Evolutionary conservation across 2,797 vertebrate species (phyloP).

Genomic region (Mormyrus proboscirostris): DNA sequence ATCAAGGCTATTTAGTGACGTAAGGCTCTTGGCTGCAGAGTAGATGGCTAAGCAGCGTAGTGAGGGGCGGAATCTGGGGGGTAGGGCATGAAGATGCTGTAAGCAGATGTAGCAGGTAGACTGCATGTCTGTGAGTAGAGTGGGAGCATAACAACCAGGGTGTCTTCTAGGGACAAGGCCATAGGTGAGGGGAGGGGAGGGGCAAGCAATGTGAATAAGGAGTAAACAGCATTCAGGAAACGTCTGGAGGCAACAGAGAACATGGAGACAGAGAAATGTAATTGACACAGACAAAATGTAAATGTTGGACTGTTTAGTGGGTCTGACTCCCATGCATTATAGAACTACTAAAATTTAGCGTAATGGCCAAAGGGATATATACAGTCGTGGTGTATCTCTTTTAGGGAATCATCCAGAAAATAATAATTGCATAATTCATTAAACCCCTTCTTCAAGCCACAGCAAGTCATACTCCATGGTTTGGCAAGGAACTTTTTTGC

Average conservation of each 20-base stretch:
- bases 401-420: neutral
- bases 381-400: neutral
- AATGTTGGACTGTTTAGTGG: neutral
- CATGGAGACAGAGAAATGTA: neutral
- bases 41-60: neutral
- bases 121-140: neutral
- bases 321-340: neutral
- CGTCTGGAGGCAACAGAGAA: neutral
- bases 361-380: neutral
- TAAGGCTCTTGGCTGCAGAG: neutral
- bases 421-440: neutral
- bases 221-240: neutral
- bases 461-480: neutral
- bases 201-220: neutral
- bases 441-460: neutral
- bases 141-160: neutral
- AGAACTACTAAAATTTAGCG: neutral
- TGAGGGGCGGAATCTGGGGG: neutral
- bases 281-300: neutral
- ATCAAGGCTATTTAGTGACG: neutral
- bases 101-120: neutral
- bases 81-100: neutral
- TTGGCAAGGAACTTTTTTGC: neutral
- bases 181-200: neutral
- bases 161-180: neutral